These are phyloP conservation scores for Calidris pygmaea DNA, from an alignment of 2,113 vertebrate species.

Conservation along the genomic window DNA sequence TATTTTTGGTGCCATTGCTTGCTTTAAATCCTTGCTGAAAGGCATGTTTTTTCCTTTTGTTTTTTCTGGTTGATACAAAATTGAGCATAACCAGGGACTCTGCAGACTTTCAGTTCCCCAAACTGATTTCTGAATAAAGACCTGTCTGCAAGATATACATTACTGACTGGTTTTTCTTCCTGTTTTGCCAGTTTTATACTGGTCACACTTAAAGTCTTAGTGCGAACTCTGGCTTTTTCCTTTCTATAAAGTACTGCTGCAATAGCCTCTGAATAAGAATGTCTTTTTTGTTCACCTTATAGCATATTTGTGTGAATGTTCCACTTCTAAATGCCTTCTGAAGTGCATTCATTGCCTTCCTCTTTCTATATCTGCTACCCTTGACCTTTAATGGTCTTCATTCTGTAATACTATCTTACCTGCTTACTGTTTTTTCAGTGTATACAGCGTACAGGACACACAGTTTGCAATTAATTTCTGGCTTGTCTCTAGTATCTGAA, in stretches of 20 bases:
- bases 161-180: neutral
- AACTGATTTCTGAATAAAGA: neutral
- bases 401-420: neutral
- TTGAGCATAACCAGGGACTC: neutral
- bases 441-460: neutral
- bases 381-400: neutral
- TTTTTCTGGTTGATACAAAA: neutral
- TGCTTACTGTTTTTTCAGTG: neutral
- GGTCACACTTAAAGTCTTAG: neutral
- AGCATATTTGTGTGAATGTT: neutral
- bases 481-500: neutral
- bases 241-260: neutral
- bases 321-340: neutral
- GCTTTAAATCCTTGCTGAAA: neutral
- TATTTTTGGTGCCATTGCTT: neutral
- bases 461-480: neutral
- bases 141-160: neutral
- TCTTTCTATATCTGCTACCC: neutral
- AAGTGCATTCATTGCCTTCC: neutral
- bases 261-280: neutral
- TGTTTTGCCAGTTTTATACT: neutral
- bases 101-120: neutral
- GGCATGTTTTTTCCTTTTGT: accelerated
- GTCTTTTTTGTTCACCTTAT: neutral
- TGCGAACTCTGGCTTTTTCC: neutral